Evolutionary conservation across 2,797 vertebrate genomes (phyloP).

Genomic region (Crax fasciolata): DNA sequence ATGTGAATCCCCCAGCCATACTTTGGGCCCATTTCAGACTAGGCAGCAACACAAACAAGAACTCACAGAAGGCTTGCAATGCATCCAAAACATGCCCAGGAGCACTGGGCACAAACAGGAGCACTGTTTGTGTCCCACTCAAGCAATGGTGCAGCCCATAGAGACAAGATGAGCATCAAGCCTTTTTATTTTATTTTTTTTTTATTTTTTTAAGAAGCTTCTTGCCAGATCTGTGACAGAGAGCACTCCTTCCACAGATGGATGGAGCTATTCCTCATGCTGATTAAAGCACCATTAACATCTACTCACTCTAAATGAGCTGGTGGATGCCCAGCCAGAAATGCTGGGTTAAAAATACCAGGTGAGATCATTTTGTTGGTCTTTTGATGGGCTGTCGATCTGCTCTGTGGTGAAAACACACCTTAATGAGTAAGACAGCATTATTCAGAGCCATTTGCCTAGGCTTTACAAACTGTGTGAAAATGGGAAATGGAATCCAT

Average conservation of each 20-base stretch:
- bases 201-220: background rate
- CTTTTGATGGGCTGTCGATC: background rate
- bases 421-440: background rate
- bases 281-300: background rate
- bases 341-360: background rate
- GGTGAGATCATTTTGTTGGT: background rate
- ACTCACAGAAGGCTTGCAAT: background rate
- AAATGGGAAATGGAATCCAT: background rate
- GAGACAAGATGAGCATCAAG: background rate
- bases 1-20: background rate
- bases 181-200: background rate
- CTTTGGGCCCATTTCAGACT: background rate
- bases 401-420: background rate
- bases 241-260: background rate
- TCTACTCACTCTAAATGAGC: background rate
- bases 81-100: background rate
- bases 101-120: background rate
- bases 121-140: background rate
- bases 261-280: background rate
- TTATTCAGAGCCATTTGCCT: background rate
- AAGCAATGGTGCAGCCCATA: background rate
- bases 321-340: background rate
- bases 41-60: background rate
- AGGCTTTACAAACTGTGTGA: background rate
- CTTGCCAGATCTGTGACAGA: background rate